Conservation (phyloP, 1,140 invertebrate genomes). For the Drosophila lacteicornis region DNA sequence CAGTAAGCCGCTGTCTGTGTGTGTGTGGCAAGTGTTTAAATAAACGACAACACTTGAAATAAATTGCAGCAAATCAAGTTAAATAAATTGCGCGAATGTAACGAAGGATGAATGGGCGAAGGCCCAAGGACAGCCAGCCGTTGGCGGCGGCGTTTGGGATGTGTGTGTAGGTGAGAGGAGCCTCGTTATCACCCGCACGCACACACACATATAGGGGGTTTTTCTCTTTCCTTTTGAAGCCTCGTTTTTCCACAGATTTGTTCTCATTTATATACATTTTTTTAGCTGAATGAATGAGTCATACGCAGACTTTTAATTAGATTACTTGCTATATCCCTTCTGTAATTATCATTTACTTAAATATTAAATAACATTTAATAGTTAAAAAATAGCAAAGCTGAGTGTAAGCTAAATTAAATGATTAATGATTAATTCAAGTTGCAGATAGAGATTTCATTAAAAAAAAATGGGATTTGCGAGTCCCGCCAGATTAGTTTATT, state of each 20-base stretch:
- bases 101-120: conserved; percentile 48
- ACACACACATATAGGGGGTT: conserved; percentile 5
- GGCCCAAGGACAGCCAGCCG: conserved; percentile 24
- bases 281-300: conserved; percentile 1
- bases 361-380: background rate
- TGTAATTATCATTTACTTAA: background rate
- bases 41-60: conserved; percentile 82
- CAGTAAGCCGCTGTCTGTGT: conserved; percentile 10
- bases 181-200: conserved; percentile 55
- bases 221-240: conserved; percentile 26
- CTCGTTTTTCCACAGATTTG: background rate
- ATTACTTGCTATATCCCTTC: background rate
- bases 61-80: conserved; percentile 82
- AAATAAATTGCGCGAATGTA: conserved; percentile 79
- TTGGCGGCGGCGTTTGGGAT: background rate
- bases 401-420: background rate
- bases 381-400: too few relatives aligned
- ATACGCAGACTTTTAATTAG: conserved; percentile 6
- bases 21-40: conserved; percentile 66
- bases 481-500: background rate
- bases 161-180: conserved; percentile 28
- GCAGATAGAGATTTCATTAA: background rate
- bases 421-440: background rate
- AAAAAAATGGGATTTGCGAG: background rate
- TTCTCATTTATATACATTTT: background rate